phyloP scores from a whole-genome alignment of 2,888 invertebrate species.

The Siphlonurus alternatus region DNA sequence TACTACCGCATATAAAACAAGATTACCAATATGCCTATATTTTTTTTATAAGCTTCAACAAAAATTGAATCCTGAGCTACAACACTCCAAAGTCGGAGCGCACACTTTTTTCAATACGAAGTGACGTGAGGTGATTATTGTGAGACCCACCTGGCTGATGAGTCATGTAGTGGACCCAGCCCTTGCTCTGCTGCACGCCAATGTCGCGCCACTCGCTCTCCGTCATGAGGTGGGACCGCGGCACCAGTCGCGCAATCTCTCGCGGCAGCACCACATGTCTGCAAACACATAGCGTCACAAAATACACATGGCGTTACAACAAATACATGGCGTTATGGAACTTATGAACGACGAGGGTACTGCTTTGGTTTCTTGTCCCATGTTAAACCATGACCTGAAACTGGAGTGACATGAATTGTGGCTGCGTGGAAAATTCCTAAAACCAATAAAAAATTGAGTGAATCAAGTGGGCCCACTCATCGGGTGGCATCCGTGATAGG shows the following conservation, averaged over 20 bases:
- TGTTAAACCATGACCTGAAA: neutral
- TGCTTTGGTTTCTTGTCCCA: too few relatives aligned
- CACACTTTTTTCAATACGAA: too few relatives aligned
- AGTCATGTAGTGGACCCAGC: slow-evolving; percentile 95
- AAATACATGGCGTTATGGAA: neutral
- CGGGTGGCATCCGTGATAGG: too few relatives aligned
- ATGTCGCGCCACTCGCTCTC: slow-evolving; percentile 88
- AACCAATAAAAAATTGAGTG: too few relatives aligned
- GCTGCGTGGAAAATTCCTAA: too few relatives aligned
- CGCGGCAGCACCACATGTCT: slow-evolving; percentile 93
- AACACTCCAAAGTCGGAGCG: too few relatives aligned
- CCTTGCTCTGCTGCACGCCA: slow-evolving; percentile 90
- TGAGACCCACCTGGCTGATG: slow-evolving; percentile 68
- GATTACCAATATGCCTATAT: too few relatives aligned
- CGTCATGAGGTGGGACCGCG: slow-evolving; percentile 83
- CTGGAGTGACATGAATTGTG: neutral
- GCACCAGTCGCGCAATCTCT: slow-evolving; percentile 76
- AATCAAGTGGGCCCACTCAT: too few relatives aligned
- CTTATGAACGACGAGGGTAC: neutral
- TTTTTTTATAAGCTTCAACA: too few relatives aligned
- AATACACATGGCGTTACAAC: neutral
- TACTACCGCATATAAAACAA: too few relatives aligned
- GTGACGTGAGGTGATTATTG: too few relatives aligned
- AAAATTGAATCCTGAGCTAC: too few relatives aligned
- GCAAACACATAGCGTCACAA: slow-evolving; percentile 19